Percentiles rank a stretch among this genome's conserved stretches.
Evolutionary conservation across 1,140 invertebrate species (phyloP).

Genomic region (Grapholita molesta): DNA sequence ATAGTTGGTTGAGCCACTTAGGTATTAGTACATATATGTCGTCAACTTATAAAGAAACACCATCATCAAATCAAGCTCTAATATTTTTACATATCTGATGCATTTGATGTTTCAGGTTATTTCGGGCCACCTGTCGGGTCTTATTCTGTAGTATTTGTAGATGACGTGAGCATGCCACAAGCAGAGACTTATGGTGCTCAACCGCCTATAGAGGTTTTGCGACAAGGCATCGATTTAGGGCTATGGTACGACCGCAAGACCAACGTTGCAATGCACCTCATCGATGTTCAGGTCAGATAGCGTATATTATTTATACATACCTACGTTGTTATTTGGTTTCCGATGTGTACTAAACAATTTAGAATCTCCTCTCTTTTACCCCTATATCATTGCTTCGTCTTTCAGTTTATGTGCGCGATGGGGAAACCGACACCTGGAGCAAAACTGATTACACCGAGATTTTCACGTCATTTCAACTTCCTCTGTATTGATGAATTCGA

Average conservation of each 20-base stretch:
- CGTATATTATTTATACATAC: not conserved
- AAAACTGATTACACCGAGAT: slow-evolving; percentile 91
- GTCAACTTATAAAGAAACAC: too few species aligned
- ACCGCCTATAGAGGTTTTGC: slow-evolving; percentile 93
- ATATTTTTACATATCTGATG: not conserved
- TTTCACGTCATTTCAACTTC: slow-evolving; percentile 94
- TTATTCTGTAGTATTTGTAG: slow-evolving; percentile 94
- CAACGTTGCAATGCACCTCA: slow-evolving; percentile 88
- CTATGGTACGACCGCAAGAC: slow-evolving; percentile 97
- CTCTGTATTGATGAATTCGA: slow-evolving; percentile 94
- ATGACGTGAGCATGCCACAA: slow-evolving; percentile 96
- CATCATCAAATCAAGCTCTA: not conserved
- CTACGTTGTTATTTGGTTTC: too few species aligned
- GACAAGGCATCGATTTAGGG: slow-evolving; percentile 94
- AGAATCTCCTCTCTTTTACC: too few species aligned
- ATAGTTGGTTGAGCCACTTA: too few species aligned
- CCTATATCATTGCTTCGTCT: slow-evolving; percentile 19
- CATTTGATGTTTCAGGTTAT: slow-evolving; percentile 77
- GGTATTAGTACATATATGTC: too few species aligned
- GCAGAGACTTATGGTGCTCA: slow-evolving; percentile 93
- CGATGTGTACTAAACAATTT: too few species aligned
- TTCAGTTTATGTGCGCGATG: slow-evolving; percentile 91
- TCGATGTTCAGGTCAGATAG: slow-evolving; percentile 87
- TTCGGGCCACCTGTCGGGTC: slow-evolving; percentile 96
- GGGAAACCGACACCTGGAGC: slow-evolving; percentile 89